Evolutionary conservation across 2,888 invertebrate species (phyloP).

Genomic region (Diogma glabrata): DNA sequence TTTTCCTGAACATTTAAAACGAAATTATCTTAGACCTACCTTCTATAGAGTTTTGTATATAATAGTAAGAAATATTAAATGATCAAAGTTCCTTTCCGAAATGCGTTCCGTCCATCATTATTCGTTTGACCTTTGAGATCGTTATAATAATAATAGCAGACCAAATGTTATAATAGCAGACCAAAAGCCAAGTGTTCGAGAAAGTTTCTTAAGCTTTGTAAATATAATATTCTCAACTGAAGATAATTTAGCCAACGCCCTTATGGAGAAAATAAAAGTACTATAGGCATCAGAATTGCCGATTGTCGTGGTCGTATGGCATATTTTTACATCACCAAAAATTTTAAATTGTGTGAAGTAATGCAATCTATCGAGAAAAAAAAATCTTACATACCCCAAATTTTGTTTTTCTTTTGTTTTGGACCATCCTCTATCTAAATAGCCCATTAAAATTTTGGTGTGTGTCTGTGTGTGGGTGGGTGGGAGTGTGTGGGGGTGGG

Average conservation of each 20-base stretch:
- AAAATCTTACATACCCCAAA: too few species aligned
- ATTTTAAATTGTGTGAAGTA: too few species aligned
- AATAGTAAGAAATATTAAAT: slow-evolving; percentile 8
- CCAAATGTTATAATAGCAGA: slow-evolving; percentile 1
- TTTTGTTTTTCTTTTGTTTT: too few species aligned
- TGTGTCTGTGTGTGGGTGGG: too few species aligned
- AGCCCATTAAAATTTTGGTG: too few species aligned
- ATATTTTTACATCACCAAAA: too few species aligned
- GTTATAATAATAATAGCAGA: too few species aligned
- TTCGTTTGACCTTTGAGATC: too few species aligned
- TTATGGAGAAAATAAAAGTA: slow-evolving; percentile 7
- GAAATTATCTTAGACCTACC: slow-evolving; percentile 7
- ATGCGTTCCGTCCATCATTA: slow-evolving; percentile 7
- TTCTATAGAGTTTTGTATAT: slow-evolving; percentile 10
- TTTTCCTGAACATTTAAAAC: slow-evolving; percentile 8
- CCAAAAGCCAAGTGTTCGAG: neutral
- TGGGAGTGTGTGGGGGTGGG: too few species aligned
- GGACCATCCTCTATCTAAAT: too few species aligned
- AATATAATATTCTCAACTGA: neutral
- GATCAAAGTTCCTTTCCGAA: neutral
- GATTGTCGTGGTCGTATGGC: neutral
- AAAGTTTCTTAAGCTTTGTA: slow-evolving; percentile 1
- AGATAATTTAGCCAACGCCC: neutral
- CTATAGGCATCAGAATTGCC: slow-evolving; percentile 8
- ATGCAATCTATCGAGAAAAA: too few species aligned